Conservation (phyloP, 2,888 invertebrate species). For the Caenorhabditis becei region DNA sequence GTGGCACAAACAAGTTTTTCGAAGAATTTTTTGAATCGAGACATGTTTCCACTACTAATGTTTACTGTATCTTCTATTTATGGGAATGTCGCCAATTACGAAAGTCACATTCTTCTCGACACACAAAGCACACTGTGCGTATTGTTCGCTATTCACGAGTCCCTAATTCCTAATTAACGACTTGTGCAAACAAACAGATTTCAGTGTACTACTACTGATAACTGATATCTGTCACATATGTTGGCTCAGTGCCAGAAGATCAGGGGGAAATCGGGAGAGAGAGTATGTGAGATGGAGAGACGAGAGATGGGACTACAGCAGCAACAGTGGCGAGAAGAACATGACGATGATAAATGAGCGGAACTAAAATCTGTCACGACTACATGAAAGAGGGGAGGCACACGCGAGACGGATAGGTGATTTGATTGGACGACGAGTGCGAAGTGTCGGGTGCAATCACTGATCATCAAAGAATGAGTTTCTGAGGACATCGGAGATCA, state of each 20-base stretch:
- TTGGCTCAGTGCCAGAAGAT: conserved; percentile 34
- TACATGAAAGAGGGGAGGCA: conserved; percentile 14
- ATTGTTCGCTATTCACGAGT: not conserved
- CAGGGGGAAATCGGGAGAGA: not conserved
- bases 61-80: too few relatives aligned
- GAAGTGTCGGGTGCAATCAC: conserved; percentile 39
- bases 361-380: conserved; percentile 41
- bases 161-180: conserved; percentile 22
- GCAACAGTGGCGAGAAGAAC: conserved; percentile 35
- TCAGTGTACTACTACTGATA: not conserved
- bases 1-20: too few relatives aligned
- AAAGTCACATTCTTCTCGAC: not conserved
- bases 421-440: conserved; percentile 50
- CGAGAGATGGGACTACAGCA: not conserved
- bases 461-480: conserved; percentile 35
- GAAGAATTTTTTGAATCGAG: too few relatives aligned
- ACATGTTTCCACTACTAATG: too few relatives aligned
- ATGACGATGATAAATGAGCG: conserved; percentile 58
- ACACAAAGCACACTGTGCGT: not conserved
- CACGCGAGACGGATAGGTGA: conserved; percentile 21
- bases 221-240: conserved; percentile 1
- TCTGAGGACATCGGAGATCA: conserved; percentile 49
- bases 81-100: not conserved
- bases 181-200: conserved; percentile 31
- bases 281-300: not conserved